Evolutionary conservation across 2,888 invertebrate species (phyloP).

Genomic region (Hedychridium roseum): DNA sequence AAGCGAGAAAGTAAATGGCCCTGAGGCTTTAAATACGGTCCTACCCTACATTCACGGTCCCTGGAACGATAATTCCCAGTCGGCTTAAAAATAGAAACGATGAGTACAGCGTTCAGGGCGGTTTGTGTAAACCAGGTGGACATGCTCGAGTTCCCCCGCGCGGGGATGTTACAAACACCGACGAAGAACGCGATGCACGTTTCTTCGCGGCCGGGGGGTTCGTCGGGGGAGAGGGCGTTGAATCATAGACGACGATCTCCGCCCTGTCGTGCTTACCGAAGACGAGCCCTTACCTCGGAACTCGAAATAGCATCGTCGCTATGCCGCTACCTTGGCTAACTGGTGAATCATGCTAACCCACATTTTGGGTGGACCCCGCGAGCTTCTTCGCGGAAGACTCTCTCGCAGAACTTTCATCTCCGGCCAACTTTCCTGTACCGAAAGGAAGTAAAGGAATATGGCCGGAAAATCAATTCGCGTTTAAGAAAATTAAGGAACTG

Average conservation of each 20-base stretch:
- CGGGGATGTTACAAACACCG: not conserved
- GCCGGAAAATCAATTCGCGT: no score
- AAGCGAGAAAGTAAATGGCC: no score
- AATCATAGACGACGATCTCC: conserved; percentile 44
- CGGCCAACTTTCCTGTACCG: no score
- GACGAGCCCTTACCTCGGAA: conserved; percentile 28
- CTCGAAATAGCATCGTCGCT: conserved; percentile 51
- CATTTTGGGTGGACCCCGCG: no score
- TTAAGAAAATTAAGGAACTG: no score
- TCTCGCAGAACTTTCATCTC: no score
- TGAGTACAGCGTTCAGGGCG: not conserved
- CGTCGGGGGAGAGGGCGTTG: conserved; percentile 37
- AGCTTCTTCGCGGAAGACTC: no score
- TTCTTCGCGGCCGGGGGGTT: not conserved
- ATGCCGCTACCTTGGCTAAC: conserved; percentile 46
- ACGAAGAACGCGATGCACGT: not conserved
- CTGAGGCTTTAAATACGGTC: no score
- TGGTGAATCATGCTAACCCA: conserved; percentile 54
- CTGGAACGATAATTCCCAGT: conserved; percentile 25
- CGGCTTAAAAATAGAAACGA: conserved; percentile 28
- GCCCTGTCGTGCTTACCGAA: conserved; percentile 28
- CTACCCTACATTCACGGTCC: conserved; percentile 32
- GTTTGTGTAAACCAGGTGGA: not conserved
- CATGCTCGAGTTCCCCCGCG: not conserved
- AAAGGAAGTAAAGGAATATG: no score